phyloP scores from a whole-genome alignment of 1,140 invertebrate genomes.

The Diachasma alloeum region DNA sequence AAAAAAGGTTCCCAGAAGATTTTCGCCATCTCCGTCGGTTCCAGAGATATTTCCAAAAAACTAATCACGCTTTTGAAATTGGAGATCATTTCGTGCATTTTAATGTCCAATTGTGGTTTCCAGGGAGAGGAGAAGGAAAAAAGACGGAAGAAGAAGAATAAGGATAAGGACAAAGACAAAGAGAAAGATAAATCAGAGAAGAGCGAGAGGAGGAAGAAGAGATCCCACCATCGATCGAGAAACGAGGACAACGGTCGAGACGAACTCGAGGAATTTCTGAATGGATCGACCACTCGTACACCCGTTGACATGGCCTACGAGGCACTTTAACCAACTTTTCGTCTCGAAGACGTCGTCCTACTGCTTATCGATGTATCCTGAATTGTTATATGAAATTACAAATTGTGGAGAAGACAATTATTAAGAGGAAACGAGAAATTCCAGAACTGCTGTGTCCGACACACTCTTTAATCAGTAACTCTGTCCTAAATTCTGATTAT shows the following conservation, averaged over 20 bases:
- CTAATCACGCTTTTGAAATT: too few species aligned
- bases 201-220: constrained; percentile 60
- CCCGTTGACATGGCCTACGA: constrained; percentile 68
- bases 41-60: too few species aligned
- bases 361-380: background rate
- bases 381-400: background rate
- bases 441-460: too few species aligned
- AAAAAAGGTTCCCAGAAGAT: too few species aligned
- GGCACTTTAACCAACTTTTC: constrained; percentile 58
- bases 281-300: constrained; percentile 62
- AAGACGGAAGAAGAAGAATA: constrained; percentile 60
- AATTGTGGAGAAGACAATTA: background rate
- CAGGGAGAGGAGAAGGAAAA: constrained; percentile 69
- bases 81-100: too few species aligned
- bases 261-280: constrained; percentile 75
- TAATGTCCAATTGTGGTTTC: constrained; percentile 35
- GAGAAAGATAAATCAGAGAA: constrained; percentile 62
- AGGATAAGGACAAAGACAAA: constrained; percentile 62
- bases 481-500: too few species aligned
- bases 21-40: too few species aligned
- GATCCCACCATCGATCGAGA: constrained; percentile 52
- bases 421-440: too few species aligned
- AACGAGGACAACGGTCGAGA: constrained; percentile 64
- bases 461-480: too few species aligned
- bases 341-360: background rate